Evolutionary conservation across 2,113 vertebrate species (phyloP).

Genomic region (Chroicocephalus ridibundus): DNA sequence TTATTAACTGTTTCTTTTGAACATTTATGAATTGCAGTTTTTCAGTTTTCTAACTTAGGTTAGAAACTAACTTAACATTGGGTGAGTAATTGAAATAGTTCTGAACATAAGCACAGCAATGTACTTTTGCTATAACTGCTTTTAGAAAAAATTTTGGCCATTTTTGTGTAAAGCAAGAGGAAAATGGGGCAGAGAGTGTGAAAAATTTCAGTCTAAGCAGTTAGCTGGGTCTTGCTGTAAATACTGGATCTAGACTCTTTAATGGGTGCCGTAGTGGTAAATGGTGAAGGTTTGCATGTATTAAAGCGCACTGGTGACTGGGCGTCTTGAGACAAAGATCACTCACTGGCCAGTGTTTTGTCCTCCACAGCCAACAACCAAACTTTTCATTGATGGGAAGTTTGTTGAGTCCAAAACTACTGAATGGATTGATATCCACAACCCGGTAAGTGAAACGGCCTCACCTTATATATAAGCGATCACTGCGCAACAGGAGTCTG

Average conservation of each 20-base stretch:
- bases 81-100: neutral
- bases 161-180: neutral
- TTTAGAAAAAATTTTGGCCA: neutral
- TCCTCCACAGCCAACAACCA: slow-evolving; percentile 86
- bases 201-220: neutral
- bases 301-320: neutral
- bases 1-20: neutral
- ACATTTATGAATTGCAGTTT: neutral
- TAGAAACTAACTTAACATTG: neutral
- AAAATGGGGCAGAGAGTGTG: neutral
- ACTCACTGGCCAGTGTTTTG: neutral
- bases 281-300: neutral
- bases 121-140: neutral
- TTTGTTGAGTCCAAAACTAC: slow-evolving; percentile 93
- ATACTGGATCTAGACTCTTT: neutral
- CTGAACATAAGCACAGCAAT: neutral
- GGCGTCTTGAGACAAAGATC: neutral
- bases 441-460: slow-evolving; percentile 85
- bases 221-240: neutral
- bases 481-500: neutral
- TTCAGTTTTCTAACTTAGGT: neutral
- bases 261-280: neutral
- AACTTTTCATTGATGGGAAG: slow-evolving; percentile 97
- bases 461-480: neutral
- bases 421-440: slow-evolving; percentile 95